Conservation (phyloP, 1,140 invertebrate species). For the Vanessa tameamea region DNA sequence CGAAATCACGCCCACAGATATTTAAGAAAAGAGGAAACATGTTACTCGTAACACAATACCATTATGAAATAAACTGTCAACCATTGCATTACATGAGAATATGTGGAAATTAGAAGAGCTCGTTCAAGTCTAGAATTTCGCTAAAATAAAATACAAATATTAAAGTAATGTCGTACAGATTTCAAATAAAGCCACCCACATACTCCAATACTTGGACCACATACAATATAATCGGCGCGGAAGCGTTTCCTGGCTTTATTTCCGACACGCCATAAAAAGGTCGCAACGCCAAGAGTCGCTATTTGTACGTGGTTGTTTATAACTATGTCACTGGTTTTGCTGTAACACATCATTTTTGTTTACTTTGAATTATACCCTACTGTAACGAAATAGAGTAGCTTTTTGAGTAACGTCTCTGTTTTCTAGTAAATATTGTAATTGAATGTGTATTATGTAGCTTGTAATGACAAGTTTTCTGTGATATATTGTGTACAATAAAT, state of each 20-base stretch:
- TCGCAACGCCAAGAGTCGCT: slow-evolving; percentile 43
- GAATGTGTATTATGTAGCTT: neutral
- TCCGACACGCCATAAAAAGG: slow-evolving; percentile 52
- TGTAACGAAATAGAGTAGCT: neutral
- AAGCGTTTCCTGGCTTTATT: slow-evolving; percentile 49
- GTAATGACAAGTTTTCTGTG: neutral
- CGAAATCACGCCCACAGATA: too few species aligned
- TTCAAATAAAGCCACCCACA: too few species aligned
- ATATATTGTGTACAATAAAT: neutral
- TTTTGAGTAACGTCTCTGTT: neutral
- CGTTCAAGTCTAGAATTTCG: too few species aligned
- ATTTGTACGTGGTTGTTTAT: slow-evolving; percentile 51
- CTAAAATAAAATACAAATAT: too few species aligned
- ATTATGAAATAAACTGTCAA: too few species aligned
- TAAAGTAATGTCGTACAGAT: too few species aligned
- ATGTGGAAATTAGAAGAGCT: too few species aligned
- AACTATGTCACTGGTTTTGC: slow-evolving; percentile 33
- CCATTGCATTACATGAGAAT: too few species aligned
- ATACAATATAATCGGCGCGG: slow-evolving; percentile 35
- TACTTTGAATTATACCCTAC: neutral
- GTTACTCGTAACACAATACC: too few species aligned
- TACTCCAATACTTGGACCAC: slow-evolving; percentile 30
- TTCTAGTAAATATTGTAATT: slow-evolving; percentile 2
- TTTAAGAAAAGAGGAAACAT: too few species aligned
- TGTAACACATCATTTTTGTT: neutral